These are phyloP conservation scores for Panulirus ornatus DNA, from an alignment of 1,140 invertebrate genomes.

Conservation along the genomic window DNA sequence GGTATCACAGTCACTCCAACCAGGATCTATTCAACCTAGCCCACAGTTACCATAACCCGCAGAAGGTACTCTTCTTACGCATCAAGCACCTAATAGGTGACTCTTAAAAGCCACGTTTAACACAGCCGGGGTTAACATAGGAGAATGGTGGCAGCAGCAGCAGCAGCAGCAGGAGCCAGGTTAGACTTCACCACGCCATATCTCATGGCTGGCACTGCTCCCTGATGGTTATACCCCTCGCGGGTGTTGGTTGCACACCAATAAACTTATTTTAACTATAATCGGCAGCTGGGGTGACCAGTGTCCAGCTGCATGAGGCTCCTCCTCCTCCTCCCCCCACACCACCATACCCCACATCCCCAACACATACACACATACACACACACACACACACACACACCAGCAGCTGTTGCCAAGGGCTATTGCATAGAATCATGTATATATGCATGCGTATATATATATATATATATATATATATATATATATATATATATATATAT, in stretches of 20 bases:
- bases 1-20: no score
- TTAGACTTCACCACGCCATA: constrained; percentile 20
- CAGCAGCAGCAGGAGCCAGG: neutral
- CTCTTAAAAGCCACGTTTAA: no score
- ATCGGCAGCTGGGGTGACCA: constrained; percentile 30
- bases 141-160: neutral
- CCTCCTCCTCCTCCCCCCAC: no score
- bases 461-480: constrained; percentile 27
- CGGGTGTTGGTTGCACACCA: constrained; percentile 30
- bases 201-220: constrained; percentile 26
- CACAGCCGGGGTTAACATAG: neutral
- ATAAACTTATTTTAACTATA: constrained; percentile 53
- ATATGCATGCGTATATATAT: constrained; percentile 30
- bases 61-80: no score
- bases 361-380: no score
- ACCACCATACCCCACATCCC: no score
- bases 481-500: constrained; percentile 43
- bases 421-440: no score
- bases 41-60: no score
- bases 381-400: no score
- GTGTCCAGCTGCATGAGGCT: constrained; percentile 22
- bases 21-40: no score
- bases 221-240: constrained; percentile 47
- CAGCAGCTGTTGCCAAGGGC: no score
- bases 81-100: no score